Conservation (phyloP, 2,113 vertebrate genomes). For the Rhinoptilus africanus region DNA sequence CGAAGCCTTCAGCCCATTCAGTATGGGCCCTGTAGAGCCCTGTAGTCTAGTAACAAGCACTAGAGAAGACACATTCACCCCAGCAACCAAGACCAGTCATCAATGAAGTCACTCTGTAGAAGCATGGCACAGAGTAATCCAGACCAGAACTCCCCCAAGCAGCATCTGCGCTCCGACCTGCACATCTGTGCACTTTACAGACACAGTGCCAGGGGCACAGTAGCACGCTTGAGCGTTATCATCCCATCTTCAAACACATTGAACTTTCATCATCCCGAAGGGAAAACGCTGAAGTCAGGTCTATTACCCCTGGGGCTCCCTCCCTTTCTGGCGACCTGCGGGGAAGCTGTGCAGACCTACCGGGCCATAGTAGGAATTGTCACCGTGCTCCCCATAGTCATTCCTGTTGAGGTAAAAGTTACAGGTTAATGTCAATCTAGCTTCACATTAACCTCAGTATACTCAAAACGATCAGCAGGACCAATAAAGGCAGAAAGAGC, state of each 20-base stretch:
- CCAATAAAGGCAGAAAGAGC: background rate
- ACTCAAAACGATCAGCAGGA: background rate
- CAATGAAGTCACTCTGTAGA: background rate
- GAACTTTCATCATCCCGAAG: background rate
- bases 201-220: background rate
- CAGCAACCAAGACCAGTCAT: background rate
- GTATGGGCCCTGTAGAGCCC: background rate
- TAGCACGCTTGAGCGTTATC: background rate
- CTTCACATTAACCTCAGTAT: background rate
- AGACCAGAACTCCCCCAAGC: background rate
- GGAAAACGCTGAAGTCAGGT: background rate
- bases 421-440: background rate
- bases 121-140: background rate
- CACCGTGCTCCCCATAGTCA: constrained; percentile 75
- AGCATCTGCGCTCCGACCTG: background rate
- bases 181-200: background rate
- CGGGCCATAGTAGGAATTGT: constrained; percentile 74
- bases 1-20: background rate
- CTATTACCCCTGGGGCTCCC: background rate
- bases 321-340: background rate
- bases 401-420: constrained; percentile 66
- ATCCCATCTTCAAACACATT: background rate
- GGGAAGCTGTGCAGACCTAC: constrained; percentile 50
- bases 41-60: background rate
- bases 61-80: background rate